Percentiles rank a stretch among this genome's conserved stretches.
Evolutionary conservation across 1,140 invertebrate species (phyloP).

Genomic region (Daktulosphaira vitifoliae): DNA sequence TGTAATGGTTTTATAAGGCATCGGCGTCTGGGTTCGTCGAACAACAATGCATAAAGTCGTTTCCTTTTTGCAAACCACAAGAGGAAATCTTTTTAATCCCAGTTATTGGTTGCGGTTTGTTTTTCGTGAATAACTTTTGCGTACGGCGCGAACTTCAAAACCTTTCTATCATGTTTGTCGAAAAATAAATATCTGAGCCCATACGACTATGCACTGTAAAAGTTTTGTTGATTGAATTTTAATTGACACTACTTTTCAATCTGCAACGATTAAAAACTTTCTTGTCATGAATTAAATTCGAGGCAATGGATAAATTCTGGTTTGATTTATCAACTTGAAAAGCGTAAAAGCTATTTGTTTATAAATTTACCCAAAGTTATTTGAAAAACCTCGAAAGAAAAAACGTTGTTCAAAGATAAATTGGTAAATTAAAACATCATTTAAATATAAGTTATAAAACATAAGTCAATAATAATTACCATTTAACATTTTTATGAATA

Average conservation of each 20-base stretch:
- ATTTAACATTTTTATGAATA: no score
- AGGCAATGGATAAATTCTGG: neutral
- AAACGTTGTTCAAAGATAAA: no score
- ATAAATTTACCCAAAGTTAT: no score
- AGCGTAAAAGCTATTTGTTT: neutral
- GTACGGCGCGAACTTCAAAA: neutral
- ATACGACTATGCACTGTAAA: neutral
- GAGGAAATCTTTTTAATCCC: conserved; percentile 10
- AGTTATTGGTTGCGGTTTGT: conserved; percentile 15
- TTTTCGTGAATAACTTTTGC: conserved; percentile 19
- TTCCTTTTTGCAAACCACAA: neutral
- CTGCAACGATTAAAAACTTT: conserved; percentile 16
- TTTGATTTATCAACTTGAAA: conserved; percentile 1
- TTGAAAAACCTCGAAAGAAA: no score
- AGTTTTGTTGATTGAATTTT: conserved; percentile 24
- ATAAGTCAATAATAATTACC: no score
- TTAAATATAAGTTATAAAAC: no score
- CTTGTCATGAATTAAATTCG: neutral
- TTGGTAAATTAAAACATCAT: no score
- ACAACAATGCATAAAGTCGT: conserved; percentile 21
- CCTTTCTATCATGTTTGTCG: neutral
- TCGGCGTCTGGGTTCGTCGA: conserved; percentile 11
- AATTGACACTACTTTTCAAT: neutral
- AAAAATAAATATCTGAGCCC: neutral
- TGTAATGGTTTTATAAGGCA: conserved; percentile 26